Conservation (phyloP, 2,113 vertebrate genomes). For the Candoia aspera region DNA sequence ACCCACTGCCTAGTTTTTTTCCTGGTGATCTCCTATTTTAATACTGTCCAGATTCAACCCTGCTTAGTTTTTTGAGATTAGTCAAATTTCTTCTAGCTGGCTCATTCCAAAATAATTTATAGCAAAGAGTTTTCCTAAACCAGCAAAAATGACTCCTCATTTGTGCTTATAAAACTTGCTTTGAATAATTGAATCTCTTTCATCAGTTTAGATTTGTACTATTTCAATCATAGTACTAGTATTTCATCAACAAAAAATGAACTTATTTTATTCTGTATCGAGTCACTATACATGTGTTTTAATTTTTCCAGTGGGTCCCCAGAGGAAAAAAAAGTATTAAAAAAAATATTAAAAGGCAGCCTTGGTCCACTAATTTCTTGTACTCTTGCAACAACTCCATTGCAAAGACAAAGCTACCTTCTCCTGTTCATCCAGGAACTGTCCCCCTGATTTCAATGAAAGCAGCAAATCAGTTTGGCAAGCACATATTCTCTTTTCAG, state of each 20-base stretch:
- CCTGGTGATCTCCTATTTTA: not conserved
- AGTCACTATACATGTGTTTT: constrained; percentile 19
- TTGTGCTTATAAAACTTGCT: constrained; percentile 65
- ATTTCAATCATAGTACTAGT: constrained; percentile 59
- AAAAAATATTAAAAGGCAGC: not conserved
- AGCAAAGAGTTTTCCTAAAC: constrained; percentile 61
- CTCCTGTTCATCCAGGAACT: not conserved
- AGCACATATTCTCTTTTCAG: not conserved
- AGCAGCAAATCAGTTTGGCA: not conserved
- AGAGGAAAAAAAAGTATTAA: constrained; percentile 9
- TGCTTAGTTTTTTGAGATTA: constrained; percentile 22
- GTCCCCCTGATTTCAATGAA: not conserved
- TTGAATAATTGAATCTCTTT: constrained; percentile 64
- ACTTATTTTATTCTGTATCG: not conserved
- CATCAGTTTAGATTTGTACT: constrained; percentile 59
- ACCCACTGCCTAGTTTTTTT: not conserved
- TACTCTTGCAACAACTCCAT: not conserved
- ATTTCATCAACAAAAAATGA: constrained; percentile 30
- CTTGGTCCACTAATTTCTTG: not conserved
- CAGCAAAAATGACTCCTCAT: constrained; percentile 56
- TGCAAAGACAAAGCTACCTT: not conserved
- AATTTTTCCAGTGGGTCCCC: constrained; percentile 23
- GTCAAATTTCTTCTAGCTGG: constrained; percentile 27
- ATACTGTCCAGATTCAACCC: not conserved
- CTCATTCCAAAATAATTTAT: constrained; percentile 20